These are phyloP conservation scores for Brachylomia viminalis DNA, from an alignment of 2,888 invertebrate genomes.

Conservation along the genomic window DNA sequence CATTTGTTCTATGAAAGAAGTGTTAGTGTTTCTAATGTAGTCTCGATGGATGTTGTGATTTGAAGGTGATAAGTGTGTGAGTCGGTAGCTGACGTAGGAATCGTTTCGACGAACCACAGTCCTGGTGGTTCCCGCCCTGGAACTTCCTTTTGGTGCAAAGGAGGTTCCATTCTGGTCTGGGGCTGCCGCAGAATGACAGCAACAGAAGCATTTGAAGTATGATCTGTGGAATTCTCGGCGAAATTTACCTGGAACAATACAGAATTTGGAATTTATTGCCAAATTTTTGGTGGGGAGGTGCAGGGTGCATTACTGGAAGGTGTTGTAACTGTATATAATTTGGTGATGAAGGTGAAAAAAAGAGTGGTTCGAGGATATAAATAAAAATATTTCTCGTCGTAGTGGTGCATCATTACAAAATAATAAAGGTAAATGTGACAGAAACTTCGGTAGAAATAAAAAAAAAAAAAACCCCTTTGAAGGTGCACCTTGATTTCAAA, in stretches of 20 bases:
- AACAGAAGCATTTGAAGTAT: conserved; percentile 92
- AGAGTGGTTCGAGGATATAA: too few relatives aligned
- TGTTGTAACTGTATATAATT: neutral
- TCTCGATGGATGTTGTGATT: conserved; percentile 87
- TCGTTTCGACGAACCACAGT: conserved; percentile 87
- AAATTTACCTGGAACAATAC: conserved; percentile 92
- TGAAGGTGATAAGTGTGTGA: conserved; percentile 87
- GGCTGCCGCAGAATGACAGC: conserved; percentile 76
- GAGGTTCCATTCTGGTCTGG: conserved; percentile 85
- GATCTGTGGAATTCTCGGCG: conserved; percentile 93
- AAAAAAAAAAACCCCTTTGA: neutral
- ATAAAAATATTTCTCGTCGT: neutral
- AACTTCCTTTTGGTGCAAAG: conserved; percentile 86
- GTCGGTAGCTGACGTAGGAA: conserved; percentile 86
- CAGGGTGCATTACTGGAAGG: conserved; percentile 22
- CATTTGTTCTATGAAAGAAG: conserved; percentile 87
- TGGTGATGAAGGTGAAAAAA: neutral
- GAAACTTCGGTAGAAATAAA: neutral
- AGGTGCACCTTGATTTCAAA: neutral
- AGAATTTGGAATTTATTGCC: conserved; percentile 55
- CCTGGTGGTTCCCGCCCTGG: conserved; percentile 85
- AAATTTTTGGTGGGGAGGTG: conserved; percentile 28
- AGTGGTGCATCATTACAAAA: neutral
- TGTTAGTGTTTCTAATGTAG: conserved; percentile 84
- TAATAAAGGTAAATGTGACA: neutral